Evolutionary conservation across 2,113 vertebrate genomes (phyloP), one percentile per base, ranked within the genome.

Genomic region (Neomonachus schauinslandi): DNA sequence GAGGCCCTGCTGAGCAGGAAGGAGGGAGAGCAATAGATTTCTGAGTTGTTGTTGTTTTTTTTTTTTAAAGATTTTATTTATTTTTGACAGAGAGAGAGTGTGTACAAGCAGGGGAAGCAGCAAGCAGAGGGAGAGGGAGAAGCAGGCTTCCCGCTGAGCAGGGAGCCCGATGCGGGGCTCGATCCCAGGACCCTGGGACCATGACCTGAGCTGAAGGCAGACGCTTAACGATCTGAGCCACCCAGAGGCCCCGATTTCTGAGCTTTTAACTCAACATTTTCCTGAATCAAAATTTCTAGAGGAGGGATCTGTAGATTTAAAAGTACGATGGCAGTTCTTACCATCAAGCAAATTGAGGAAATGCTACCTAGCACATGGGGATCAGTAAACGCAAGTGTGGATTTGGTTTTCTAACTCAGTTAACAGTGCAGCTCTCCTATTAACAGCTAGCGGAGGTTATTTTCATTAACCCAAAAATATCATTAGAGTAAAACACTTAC

Each of bases 371-470:
- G 24, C 1, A 57, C 13, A 42, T 1, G 36, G 51, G 59, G 55
- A 31, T 61, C 53, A 59, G 69, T 15, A 71, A 72, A 67, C 42
- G 69, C 22, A 7, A 57, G 42, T 3, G 7, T 8, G 39, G 77
- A 81, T 39, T 31, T 90, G 51, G 67, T 91, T 96, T 90, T 95
- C 82, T 53, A n/a, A 49, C 65, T 80, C 31, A 59, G 69, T 89
- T 69, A n/a, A 31, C 13, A 90, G 55, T 55, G 74, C n/a, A 92
- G 53, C 10, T 82, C 76, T 86, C 79, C 67, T 53, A 39, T 7
- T 14, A 80, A 42, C 15, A 16, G 28, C 39, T 61, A n/a, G 7
- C 33, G 57, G 10, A 55, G 74, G 53, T 69, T 59, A 65, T 89
- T 80, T 91, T 93, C 21, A 24, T 53, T 69, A 84, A 72, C 39